Evolutionary conservation across 2,797 vertebrate species (phyloP).

Genomic region (Pyrocephalus nanus): DNA sequence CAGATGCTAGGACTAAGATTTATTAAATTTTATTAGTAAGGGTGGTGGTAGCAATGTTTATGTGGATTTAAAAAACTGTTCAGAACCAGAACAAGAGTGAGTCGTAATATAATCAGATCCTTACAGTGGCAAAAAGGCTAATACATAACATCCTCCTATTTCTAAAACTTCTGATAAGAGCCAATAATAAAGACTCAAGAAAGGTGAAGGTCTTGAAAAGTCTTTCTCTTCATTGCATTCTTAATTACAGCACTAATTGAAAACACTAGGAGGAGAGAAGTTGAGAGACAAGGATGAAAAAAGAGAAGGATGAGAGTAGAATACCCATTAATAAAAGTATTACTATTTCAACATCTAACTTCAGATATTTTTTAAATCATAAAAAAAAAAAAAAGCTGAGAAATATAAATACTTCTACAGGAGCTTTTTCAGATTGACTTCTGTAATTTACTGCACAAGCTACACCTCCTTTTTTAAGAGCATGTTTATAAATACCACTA

Average conservation of each 20-base stretch:
- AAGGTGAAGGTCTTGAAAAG: not conserved
- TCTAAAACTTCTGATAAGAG: not conserved
- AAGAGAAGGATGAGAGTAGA: not conserved
- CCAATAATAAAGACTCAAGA: not conserved
- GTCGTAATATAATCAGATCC: not conserved
- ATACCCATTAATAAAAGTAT: not conserved
- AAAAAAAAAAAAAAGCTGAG: not conserved
- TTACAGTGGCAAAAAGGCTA: not conserved
- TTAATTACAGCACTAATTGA: not conserved
- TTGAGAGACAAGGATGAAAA: accelerated
- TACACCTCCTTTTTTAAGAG: not conserved
- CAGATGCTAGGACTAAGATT: not conserved
- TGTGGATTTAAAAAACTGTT: not conserved
- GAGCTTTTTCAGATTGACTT: not conserved
- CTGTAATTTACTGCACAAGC: not conserved
- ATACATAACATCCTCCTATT: not conserved
- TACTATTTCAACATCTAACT: not conserved
- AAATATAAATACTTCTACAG: not conserved
- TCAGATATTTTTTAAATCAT: not conserved
- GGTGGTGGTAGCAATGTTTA: not conserved
- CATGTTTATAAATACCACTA: not conserved
- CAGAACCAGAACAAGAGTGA: not conserved
- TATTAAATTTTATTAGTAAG: not conserved
- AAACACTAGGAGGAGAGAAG: not conserved
- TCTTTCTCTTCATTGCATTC: not conserved